Percentiles rank a stretch among this genome's conserved stretches.
phyloP scores from a whole-genome alignment of 2,113 vertebrate species.

The Haplotaxodon microlepis region DNA sequence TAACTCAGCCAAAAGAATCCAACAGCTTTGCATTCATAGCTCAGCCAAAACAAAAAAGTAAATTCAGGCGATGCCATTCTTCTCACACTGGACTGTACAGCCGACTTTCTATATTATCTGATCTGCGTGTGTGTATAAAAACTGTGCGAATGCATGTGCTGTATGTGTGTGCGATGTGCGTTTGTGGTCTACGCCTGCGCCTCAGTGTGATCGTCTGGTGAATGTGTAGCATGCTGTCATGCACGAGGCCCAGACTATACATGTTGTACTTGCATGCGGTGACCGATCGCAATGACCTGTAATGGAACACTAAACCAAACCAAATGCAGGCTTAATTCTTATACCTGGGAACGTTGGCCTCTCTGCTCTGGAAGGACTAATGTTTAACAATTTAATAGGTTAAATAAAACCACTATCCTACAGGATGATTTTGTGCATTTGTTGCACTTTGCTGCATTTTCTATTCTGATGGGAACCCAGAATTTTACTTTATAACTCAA shows the following conservation, averaged over 20 bases:
- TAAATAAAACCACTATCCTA: background rate
- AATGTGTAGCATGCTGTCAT: slow-evolving; percentile 64
- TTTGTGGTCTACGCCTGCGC: slow-evolving; percentile 30
- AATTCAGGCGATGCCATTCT: background rate
- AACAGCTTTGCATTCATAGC: slow-evolving; percentile 22
- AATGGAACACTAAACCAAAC: slow-evolving; percentile 12
- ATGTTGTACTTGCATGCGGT: slow-evolving; percentile 66
- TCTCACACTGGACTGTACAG: slow-evolving; percentile 41
- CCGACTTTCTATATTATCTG: background rate
- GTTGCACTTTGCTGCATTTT: background rate
- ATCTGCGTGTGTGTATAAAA: background rate
- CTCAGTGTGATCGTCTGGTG: slow-evolving; percentile 54
- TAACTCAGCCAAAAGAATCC: slow-evolving; percentile 1
- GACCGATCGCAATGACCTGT: slow-evolving; percentile 40
- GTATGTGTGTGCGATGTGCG: slow-evolving; percentile 1
- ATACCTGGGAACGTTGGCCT: background rate
- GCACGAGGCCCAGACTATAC: slow-evolving; percentile 44
- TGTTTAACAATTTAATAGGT: background rate
- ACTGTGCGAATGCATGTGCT: background rate
- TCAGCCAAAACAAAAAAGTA: slow-evolving; percentile 26
- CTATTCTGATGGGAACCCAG: background rate
- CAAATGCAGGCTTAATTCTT: slow-evolving; percentile 6
- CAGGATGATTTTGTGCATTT: background rate
- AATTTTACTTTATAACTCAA: background rate
- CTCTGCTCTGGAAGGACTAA: background rate